Base-by-base conservation (phyloP, 2,888 invertebrate species). In the Campopleginae sp. region DNA sequence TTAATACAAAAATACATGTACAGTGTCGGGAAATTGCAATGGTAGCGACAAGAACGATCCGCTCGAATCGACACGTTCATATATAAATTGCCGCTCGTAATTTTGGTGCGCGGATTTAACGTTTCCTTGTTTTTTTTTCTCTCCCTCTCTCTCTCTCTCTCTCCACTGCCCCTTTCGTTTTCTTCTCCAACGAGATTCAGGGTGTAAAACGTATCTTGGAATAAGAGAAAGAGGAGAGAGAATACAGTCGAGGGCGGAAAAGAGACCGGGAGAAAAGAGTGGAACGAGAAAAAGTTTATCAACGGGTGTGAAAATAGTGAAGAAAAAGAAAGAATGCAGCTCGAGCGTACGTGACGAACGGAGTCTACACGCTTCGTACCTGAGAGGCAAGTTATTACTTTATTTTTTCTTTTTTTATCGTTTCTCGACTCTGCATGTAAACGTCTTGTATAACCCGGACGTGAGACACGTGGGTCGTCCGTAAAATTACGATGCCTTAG, bases 291-390 rank as follows among this genome's bases (percentile, higher is more conserved):
- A 51, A 80, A 61, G 80, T 77, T 77, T 75, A 85, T 76, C 68
- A 78, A 79, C 81, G 76, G 54, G 68, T 70, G 85, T 82, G 80
- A 77, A 77, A 80, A 85, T 79, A 68, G 78, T 44, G 79, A 82
- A 80, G 84, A 80, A 81, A 86, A 72, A 84, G 86, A 84, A 86
- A 91, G 88, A 87, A 91, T 91, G 91, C 89, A 86, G 87, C 82
- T 86, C 72, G 88, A 87, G 87, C 87, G 88, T 87, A 91, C 91
- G 91, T 91, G 91, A 91, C 91, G 88, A 90, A 90, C 90, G 91
- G 90, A 83, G 89, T 85, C 85, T 80, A 86, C 88, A 88, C 89
- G 89, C 89, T 89, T 89, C 90, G 88, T 88, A 88, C 89, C 89
- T 88, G 87, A 89, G 86, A 88, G 90, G 90, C 89, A 72, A 89